Base-by-base conservation (phyloP, 2,113 vertebrate genomes). In the Chitala chitala region DNA sequence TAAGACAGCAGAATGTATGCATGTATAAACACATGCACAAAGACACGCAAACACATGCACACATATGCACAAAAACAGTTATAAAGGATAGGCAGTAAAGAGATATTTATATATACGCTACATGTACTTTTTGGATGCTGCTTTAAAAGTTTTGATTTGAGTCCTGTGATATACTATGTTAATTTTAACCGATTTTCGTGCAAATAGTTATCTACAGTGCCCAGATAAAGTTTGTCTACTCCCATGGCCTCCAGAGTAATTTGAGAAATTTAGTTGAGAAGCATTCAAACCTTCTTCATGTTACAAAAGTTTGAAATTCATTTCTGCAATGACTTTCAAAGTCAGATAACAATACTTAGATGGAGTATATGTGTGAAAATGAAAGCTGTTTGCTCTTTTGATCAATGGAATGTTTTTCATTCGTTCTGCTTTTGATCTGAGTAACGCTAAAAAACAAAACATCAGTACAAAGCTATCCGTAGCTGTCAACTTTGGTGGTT, bases 401-500 rank as follows among this genome's bases (percentile, higher is more conserved):
- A 86, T 78, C 76, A 80, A 73, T 61, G 69, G 78, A 58, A 64
- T 54, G 29, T 79, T 76, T 78, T 78, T 63, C 80, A 71, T 83
- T 84, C 79, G 82, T 84, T 74, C 58, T 72, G 0, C 71, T 83
- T 89, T 89, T 90, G 85, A 90, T 91, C 86, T 82, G 72, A 76
- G 75, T 82, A 82, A 86, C 86, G 89, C 76, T 54, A 85, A 84
- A 79, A 80, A 66, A 83, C 81, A 79, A 22, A 73, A 64, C 78
- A 77, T 66, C 58, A 77, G 64, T 48, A 38, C 65, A 75, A 61
- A 76, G 46, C 73, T 53, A 74, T 17, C 72, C 22, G 51, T 87
- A 86, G 89, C 84, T 89, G 86, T 86, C 87, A 87, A 82, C 81
- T 84, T 84, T 89, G 86, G 89, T 90, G 85, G 87, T 79, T 70